Base-by-base conservation (phyloP, 1,140 invertebrate species). In the Drosophila erecta region DNA sequence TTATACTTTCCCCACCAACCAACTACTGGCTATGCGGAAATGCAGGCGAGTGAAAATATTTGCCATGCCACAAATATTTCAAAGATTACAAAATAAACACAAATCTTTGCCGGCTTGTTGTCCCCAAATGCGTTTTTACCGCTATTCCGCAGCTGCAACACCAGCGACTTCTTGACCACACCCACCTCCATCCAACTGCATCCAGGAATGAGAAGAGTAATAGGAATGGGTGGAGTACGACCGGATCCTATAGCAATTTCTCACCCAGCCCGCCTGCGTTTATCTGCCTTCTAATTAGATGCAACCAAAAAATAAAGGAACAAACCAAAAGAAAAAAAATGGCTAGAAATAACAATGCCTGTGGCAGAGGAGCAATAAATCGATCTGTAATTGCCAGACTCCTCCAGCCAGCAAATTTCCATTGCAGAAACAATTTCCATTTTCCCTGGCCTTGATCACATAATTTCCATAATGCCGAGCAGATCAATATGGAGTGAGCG, bases 381-480 rank as follows among this genome's bases (percentile, higher is more conserved):
- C 87, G 81, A 81, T 69, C 76, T 87, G 81, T 90, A 90, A 90
- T 90, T 90, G 86, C 84, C 85, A 46, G 55, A 41, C 56, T 41
- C 58, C 67, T 59, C 33, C 22, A n/a, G 41, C 50, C 14, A 30
- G 80, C 75, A 83, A 79, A 79, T 71, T 76, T 77, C 50, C 44
- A 43, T 46, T 77, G 15, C 57, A 38, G 62, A 90, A 90, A 90
- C 81, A 90, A 90, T 90, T 90, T 90, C 86, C 77, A 90, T 90
- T 90, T 90, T 90, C 86, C 69, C 90, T 76, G 86, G 86, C 86
- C 86, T 90, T 90, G 86, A 90, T 90, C 86, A 84, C 86, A 90
- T 89, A 89, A 89, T 89, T 86, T 89, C 76, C 84, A 89, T 89
- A 89, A 89, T 89, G 85, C 76, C 79, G 54, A 71, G 61, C 62